A percentile compares a stretch with the other conserved stretches of the same genome.
phyloP scores from a whole-genome alignment of 2,113 vertebrate genomes.

The Silurus asotus region DNA sequence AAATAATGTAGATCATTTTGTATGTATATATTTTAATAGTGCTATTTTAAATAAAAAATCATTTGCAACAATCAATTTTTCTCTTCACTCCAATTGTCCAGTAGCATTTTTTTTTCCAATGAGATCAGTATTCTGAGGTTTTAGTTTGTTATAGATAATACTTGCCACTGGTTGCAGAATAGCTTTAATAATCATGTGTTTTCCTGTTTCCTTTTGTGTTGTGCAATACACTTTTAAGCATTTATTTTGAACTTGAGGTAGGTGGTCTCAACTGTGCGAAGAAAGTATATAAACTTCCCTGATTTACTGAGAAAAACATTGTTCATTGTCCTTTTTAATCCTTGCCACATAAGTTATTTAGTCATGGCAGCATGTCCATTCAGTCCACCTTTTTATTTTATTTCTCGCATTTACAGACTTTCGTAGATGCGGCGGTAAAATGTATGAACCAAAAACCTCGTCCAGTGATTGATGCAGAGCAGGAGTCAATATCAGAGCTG shows the following conservation, averaged over 20 bases:
- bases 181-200: too few species aligned
- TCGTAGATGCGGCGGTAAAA: not conserved
- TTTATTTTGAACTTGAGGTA: not conserved
- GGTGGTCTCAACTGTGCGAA: not conserved
- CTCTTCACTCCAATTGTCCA: not conserved
- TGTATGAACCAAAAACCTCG: not conserved
- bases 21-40: not conserved
- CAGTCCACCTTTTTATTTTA: not conserved
- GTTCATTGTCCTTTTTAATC: not conserved
- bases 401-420: not conserved
- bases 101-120: not conserved
- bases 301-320: not conserved
- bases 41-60: not conserved
- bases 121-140: not conserved
- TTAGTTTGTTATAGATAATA: not conserved
- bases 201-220: too few species aligned
- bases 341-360: not conserved
- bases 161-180: too few species aligned
- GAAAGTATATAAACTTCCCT: not conserved
- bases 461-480: slow-evolving; percentile 2
- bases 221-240: not conserved
- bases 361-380: not conserved
- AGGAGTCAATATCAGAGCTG: not conserved
- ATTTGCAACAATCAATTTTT: not conserved
- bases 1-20: not conserved